Percentiles rank a stretch among this genome's conserved stretches.
Conservation (phyloP, 1,140 invertebrate genomes). For the Popillia japonica region DNA sequence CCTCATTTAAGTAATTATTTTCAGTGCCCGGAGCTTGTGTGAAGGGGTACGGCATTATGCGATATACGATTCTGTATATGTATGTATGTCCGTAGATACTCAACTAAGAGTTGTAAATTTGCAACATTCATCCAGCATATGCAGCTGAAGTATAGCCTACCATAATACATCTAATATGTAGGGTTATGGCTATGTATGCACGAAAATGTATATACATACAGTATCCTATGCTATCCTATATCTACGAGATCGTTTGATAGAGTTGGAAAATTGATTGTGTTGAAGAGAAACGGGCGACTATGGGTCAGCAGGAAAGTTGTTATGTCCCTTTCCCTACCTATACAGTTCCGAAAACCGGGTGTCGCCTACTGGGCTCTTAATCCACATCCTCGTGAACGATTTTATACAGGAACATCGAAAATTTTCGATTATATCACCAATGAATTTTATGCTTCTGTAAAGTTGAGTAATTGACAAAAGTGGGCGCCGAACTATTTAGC, state of each 20-base stretch:
- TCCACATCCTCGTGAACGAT: neutral
- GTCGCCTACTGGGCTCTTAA: neutral
- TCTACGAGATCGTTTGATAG: neutral
- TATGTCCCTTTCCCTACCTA: neutral
- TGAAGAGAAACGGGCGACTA: neutral
- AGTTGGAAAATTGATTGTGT: conserved; percentile 23
- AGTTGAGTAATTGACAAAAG: no score
- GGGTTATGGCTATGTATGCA: neutral
- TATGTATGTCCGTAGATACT: neutral
- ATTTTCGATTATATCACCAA: neutral
- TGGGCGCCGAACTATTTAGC: no score
- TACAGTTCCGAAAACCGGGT: neutral
- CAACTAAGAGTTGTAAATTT: conserved; percentile 8
- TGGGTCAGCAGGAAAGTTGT: conserved; percentile 23
- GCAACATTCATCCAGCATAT: neutral
- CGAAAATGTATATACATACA: neutral
- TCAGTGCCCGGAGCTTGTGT: neutral
- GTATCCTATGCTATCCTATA: neutral
- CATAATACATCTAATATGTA: conserved; percentile 1
- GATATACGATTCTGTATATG: neutral
- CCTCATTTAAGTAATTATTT: conserved; percentile 31
- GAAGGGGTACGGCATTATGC: conserved; percentile 1
- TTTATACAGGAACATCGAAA: neutral
- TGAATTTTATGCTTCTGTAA: no score
- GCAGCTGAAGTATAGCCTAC: neutral